A percentile compares a stretch with the other conserved stretches of the same genome.
Conservation (phyloP, 2,113 vertebrate genomes). For the Poeciliopsis turrubarensis region DNA sequence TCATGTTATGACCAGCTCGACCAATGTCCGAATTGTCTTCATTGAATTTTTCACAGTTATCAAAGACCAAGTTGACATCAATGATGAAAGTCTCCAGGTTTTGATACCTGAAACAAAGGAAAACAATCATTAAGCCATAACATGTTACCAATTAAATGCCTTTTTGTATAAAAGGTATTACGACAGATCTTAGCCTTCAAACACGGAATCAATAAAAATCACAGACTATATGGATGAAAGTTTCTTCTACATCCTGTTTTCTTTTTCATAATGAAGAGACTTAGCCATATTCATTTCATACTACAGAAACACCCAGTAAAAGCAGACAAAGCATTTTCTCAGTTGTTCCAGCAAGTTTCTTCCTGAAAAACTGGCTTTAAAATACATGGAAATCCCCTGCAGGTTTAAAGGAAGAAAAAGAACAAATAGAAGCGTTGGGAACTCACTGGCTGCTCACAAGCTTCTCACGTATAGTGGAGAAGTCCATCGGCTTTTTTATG, state of each 20-base stretch:
- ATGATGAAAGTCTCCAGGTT: conserved; percentile 96
- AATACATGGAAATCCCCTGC: no score
- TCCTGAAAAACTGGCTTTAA: no score
- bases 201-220: no score
- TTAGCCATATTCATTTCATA: no score
- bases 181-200: no score
- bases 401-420: conserved; percentile 14
- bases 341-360: no score
- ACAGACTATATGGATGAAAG: no score
- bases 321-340: no score
- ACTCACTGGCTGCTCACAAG: conserved; percentile 98
- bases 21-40: conserved; percentile 99
- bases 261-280: no score
- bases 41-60: conserved; percentile 99
- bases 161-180: no score
- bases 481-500: conserved; percentile 99
- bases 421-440: conserved; percentile 10
- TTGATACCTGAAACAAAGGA: conserved; percentile 85
- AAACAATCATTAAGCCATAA: background rate
- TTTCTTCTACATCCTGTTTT: no score
- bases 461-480: conserved; percentile 98
- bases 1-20: conserved; percentile 97
- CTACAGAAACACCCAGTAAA: no score
- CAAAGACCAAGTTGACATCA: conserved; percentile 97
- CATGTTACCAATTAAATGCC: background rate